phyloP scores from a whole-genome alignment of 2,797 vertebrate genomes.

The Lagorchestes hirsutus region DNA sequence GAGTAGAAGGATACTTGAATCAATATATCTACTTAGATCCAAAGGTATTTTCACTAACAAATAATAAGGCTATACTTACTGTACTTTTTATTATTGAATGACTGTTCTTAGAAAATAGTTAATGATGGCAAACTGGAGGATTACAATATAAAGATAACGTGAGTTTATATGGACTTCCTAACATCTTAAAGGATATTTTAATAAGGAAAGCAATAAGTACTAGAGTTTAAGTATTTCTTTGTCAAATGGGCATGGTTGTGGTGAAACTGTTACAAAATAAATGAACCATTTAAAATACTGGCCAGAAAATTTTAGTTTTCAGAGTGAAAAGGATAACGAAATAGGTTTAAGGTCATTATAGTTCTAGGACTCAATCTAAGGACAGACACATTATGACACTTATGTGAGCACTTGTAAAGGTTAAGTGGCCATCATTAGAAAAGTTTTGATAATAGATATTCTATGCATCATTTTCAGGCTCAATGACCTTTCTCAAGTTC shows the following conservation, averaged over 20 bases:
- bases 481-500: constrained; percentile 66
- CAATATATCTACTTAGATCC: neutral
- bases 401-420: constrained; percentile 50
- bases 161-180: neutral
- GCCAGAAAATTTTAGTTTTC: neutral
- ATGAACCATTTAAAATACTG: neutral
- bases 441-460: constrained; percentile 61
- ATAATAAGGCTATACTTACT: neutral
- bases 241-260: neutral
- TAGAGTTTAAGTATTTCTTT: neutral
- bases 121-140: neutral
- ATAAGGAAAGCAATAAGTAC: neutral
- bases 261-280: neutral
- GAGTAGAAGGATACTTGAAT: neutral
- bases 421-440: constrained; percentile 47
- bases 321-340: neutral
- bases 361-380: neutral
- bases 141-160: neutral
- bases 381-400: neutral
- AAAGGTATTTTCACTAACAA: neutral
- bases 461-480: constrained; percentile 56
- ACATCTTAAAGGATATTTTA: neutral
- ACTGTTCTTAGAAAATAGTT: neutral
- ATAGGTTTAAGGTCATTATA: neutral
- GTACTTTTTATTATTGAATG: neutral